A percentile compares a stretch with the other conserved stretches of the same genome.
phyloP scores from a whole-genome alignment of 2,888 invertebrate species.

The Torymus aiolomorphi region DNA sequence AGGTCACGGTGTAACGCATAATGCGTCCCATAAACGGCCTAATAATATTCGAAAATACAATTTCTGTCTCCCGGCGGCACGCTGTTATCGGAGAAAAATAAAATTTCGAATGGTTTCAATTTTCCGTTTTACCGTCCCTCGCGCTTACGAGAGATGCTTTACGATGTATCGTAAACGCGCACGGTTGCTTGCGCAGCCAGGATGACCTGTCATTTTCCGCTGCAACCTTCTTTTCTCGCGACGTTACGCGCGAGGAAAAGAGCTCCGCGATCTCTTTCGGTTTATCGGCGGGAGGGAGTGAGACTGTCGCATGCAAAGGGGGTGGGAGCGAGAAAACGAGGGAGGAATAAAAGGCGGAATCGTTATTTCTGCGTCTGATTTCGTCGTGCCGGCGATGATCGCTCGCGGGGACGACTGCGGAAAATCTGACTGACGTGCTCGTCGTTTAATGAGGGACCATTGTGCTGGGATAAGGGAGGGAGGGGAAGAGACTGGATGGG shows the following conservation, averaged over 20 bases:
- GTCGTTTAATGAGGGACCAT: slow-evolving; percentile 48
- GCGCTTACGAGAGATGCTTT: background rate
- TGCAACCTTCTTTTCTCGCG: background rate
- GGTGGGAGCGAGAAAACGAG: too few relatives aligned
- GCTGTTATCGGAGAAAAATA: background rate
- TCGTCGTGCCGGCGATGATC: slow-evolving; percentile 13
- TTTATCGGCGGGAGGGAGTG: slow-evolving; percentile 35
- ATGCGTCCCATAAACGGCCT: too few relatives aligned
- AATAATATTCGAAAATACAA: too few relatives aligned
- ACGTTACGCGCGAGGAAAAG: background rate
- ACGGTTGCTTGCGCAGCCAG: too few relatives aligned
- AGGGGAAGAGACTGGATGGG: background rate
- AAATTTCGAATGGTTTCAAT: background rate
- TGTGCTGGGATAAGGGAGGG: slow-evolving; percentile 14
- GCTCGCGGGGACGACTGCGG: background rate
- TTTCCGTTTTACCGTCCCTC: background rate
- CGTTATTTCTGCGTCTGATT: slow-evolving; percentile 49
- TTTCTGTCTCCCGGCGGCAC: too few relatives aligned
- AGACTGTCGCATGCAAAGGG: too few relatives aligned
- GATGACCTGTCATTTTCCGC: slow-evolving; percentile 15
- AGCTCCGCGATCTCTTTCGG: slow-evolving; percentile 3
- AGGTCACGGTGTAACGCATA: too few relatives aligned
- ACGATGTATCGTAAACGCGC: slow-evolving; percentile 2
- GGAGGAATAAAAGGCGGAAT: background rate
- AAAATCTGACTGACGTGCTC: slow-evolving; percentile 25